Base-by-base conservation (phyloP, 2,113 vertebrate species). In the Heterocephalus glaber region DNA sequence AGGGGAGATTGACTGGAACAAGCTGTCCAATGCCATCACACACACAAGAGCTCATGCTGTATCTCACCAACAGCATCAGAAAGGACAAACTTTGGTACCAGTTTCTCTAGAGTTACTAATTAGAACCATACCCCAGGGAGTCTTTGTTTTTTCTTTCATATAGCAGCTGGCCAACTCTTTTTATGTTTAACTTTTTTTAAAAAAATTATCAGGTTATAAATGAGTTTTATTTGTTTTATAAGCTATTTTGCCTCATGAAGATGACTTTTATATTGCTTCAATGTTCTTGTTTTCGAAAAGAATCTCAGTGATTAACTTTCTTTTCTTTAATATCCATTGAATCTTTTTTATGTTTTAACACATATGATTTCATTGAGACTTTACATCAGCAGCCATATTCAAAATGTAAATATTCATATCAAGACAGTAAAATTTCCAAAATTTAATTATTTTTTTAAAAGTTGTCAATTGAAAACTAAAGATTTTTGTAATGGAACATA, bases 381-480 rank as follows among this genome's bases (percentile, higher is more conserved):
- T n/a, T 4, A 47, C 49, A 90, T 68, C 77, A 96, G 90, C 96
- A 66, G 94, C 9, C 76, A 2, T 52, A 49, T 94, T 44, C 65
- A 96, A 97, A 95, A 95, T 33, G 20, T 54, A 89, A 35, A 65
- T 81, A 94, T 65, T 93, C 44, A 77, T 87, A 91, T 81, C 56
- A 92, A 93, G 26, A 41, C 92, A 70, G 10, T 17, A 84, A 35
- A 56, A 56, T 38, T 68, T 84, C 33, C 89, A 97, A 79, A 56
- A 89, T 77, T 74, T 58, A 66, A 88, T 38, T 81, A 72, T 65
- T 3, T 52, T 33, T 56, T 33, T 14, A 49, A 63, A 52, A 63
- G 26, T 77, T 72, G 47, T 47, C 38, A 86, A 83, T 22, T 82
- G 11, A 66, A 77, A 84, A 66, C 28, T 63, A 14, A n/a, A 58